Base-by-base conservation (phyloP, 2,888 invertebrate species). In the Hirtodrosophila confusa region DNA sequence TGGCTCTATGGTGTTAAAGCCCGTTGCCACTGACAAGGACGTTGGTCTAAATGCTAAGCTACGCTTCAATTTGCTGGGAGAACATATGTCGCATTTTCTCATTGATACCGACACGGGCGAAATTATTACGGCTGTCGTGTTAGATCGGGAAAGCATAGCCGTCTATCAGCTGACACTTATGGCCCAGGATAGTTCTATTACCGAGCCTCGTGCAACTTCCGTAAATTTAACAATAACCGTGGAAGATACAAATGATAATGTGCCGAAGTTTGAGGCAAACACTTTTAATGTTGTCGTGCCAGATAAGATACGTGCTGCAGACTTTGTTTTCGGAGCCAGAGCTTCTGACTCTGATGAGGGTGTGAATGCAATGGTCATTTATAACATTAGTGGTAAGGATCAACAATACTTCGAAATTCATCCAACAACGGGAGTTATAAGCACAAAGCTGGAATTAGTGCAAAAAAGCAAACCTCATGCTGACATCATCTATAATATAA, bases 241-340 rank as follows among this genome's bases (percentile, higher is more conserved):
- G 4, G 93, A 93, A 51, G 97, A 97, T 91, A 94, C 96, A 88
- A 97, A 97, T 89, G 97, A 97, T 90, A 97, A 97, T 90, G 93
- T 95, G 8, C 97, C 97, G 0, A 93, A 92, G 47, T 97, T 97
- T 92, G 93, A 95, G 5, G 94, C 94, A 64, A 93, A 94, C 2
- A 94, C 94, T 68, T 97, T 96, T 90, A 95, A 95, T 78, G 94
- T 97, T 12, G 95, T 96, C 80, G 94, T 98, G 57, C 95, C 97
- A 0, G 97, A 97, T 89, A 94, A 95, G 31, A 97, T 96, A 0
- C 93, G 93, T 69, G 92, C 94, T 53, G 97, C 96, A 89, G 94
- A 97, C 84, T 98, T 98, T 92, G 96, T 98, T 24, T 96, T 97
- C 89, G 98, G 98, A 7, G 96, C 97, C 0, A 95, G 95, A 90